Evolutionary conservation across 1,140 invertebrate genomes (phyloP), one percentile per base, ranked within the genome.

Genomic region (Coptotermes formosanus): DNA sequence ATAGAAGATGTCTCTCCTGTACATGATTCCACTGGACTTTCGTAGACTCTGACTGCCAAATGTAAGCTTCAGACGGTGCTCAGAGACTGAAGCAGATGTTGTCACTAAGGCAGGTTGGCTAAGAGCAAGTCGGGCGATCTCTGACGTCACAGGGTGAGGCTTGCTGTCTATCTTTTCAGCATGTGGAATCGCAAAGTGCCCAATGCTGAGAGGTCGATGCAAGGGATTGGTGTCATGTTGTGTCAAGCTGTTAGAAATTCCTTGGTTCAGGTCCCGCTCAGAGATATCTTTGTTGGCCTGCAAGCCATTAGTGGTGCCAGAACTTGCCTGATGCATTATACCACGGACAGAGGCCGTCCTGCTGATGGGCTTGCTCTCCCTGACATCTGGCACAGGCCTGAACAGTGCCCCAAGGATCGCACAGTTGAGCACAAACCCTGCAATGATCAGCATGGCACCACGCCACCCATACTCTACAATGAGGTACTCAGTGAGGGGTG

Each of bases 1-100:
- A 90, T 98, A 98, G 88, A 98, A 95, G 3, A 97, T 94, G 90
- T 99, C 97, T 82, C 95, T 96, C 43, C 96, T 92, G 89, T 96
- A 94, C 93, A 97, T 94, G n/a, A 96, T 94, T 38, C 96, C 95
- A 87, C 94, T 95, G 83, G 45, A 82, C 38, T 82, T 82, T 11
- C 48, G n/a, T 16, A 86, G 81, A 25, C 85, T 86, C 83, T 91
- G 88, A 82, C 87, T 89, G 43, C 88, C 87, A 81, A 87, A 89
- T 52, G 82, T n/a, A 19, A 21, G 83, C 30, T 32, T 86, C 45
- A 45, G 25, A 23, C 25, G 30, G 4, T 43, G 45, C 4, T 81
- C n/a, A n/a, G 75, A 9, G 16, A 48, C 21, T 6, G 55, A 59
- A 25, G 16, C 23, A 23, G 48, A 21, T 4, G 21, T 14, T 25